Base-by-base conservation (phyloP, 2,113 vertebrate species). In the Seriola rivoliana region DNA sequence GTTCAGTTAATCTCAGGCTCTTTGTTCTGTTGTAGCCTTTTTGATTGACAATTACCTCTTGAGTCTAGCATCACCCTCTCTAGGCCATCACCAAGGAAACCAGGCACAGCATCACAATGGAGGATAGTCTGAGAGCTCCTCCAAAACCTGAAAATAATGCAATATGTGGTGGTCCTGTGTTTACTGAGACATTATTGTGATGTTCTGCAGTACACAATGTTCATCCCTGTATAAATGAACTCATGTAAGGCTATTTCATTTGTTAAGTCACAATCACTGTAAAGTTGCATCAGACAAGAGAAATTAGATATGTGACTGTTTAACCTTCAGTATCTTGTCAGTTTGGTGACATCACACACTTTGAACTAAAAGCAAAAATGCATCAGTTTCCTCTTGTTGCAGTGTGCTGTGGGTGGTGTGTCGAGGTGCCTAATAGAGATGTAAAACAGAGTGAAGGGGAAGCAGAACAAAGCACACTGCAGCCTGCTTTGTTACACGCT, bases 31-130 rank as follows among this genome's bases (percentile, higher is more conserved):
- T 48, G 14, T 48, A 48, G 16, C 46, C 42, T 44, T 17, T 38
- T 42, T 42, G 40, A 42, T 11, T 48, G 46, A 17, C 14, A 48
- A 1, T 48, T 75, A 62, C 42, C 42, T 64, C 57, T 63, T 68
- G 48, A 78, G 68, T 77, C 57, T 42, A 36, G 67, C 48, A 59
- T 8, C 78, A 68, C 48, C 76, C 67, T 86, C 82, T 81, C 62
- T 40, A 42, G 21, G 36, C 11, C 1, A 68, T 91, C 74, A 44
- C 85, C 82, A 88, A 81, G 88, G 82, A 75, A 87, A 90, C 84
- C 55, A 90, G 57, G 57, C 46, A 48, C 46, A 48, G 16, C 46
- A 48, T 6, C 16, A 48, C 46, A 48, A 75, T 42, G 10, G 74
- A 60, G 71, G 17, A 67, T 23, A 65, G 16, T 71, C 62, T 76